Evolutionary conservation across 37 sponge, comb jelly and placozoan genomes (phyloP).

Genomic region (Beroe ovata): DNA sequence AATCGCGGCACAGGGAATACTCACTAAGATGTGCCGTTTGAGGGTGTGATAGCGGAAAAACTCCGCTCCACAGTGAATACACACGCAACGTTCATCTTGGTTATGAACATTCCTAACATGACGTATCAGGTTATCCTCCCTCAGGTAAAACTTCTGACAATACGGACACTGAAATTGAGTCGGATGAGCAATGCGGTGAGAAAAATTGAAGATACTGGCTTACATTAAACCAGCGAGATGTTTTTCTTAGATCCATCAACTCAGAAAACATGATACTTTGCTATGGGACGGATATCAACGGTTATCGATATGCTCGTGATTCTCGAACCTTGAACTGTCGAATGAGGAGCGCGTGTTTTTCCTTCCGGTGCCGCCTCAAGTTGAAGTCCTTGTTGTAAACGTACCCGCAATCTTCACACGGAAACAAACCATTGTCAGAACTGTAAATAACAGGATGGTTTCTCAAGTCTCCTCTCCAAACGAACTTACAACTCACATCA

Average conservation of each 20-base stretch:
- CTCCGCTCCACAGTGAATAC: constrained; percentile 63
- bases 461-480: too few species aligned
- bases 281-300: too few species aligned
- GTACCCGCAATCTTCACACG: constrained; percentile 62
- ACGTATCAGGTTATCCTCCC: constrained; percentile 13
- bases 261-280: too few species aligned
- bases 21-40: constrained; percentile 34
- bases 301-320: too few species aligned
- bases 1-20: too few species aligned
- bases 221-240: too few species aligned
- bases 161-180: constrained; percentile 58
- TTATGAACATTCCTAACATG: constrained; percentile 28
- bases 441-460: too few species aligned
- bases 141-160: constrained; percentile 47
- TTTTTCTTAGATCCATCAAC: too few species aligned
- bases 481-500: too few species aligned
- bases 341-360: constrained; percentile 35
- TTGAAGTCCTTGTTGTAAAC: constrained; percentile 58
- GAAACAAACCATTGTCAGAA: neutral
- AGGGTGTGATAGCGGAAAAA: constrained; percentile 45
- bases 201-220: neutral
- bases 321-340: constrained; percentile 47
- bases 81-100: constrained; percentile 42
- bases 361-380: constrained; percentile 35
- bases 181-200: neutral